Base-by-base conservation (phyloP, 2,888 invertebrate genomes). In the Tortricodes alternella region DNA sequence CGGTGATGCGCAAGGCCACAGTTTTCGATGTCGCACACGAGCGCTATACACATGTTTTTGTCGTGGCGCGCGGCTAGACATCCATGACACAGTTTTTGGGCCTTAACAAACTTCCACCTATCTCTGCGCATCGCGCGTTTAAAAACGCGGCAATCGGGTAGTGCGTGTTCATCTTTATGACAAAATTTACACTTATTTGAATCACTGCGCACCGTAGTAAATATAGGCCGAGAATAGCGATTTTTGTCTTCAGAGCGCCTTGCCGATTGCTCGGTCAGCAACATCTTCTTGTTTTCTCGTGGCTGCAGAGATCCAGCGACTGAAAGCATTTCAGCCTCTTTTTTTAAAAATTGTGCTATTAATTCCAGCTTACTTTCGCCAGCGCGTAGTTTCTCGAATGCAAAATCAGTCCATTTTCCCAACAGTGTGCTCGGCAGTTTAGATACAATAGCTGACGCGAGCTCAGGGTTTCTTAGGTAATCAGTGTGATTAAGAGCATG, bases 401-500 rank as follows among this genome's bases (percentile, higher is more conserved):
- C 34, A 7, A 34, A 34, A 6, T 34, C 34, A 6, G 34, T 34
- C 34, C 34, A 34, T 34, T 34, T 34, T 6, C 34, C 15, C 11
- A 34, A 34, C 2, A 34, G 13, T 34, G 34, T 34, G 15, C 34
- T 34, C 7, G 34, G 34, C 1, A 34, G 15, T 34, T 57, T 57
- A 3, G 51, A 41, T 1, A 24, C 39, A 16, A 57, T 18, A 1
- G 51, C 24, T 8, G 39, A n/a, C 7, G 46, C 24, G 2, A 58
- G 46, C 29, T 52, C 58, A 4, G 58, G 56, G 19, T 49, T 56
- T 5, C 44, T 24, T 29, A 56, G 13, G 29, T 56, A 44, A 37
- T 56, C 49, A 11, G 27, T 8, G 18, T 56, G 49, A 0, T 56
- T 29, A 2, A 56, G 44, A 8, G 49, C 18, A 35, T 18, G 27